Evolutionary conservation across 2,113 vertebrate species (phyloP).

Genomic region (Leuciscus idus): DNA sequence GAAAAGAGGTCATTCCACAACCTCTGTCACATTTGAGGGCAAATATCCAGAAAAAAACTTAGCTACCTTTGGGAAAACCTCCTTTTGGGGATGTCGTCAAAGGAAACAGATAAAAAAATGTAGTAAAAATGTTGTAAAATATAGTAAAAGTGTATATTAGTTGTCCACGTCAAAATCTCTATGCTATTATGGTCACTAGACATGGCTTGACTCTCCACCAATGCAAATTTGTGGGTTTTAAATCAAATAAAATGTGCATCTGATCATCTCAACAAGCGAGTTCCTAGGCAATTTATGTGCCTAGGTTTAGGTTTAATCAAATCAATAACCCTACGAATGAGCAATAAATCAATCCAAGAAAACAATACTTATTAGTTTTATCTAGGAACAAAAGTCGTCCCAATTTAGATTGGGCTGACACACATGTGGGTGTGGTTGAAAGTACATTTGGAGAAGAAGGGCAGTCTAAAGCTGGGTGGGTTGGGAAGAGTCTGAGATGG

Average conservation of each 20-base stretch:
- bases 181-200: not conserved
- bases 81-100: not conserved
- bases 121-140: no score
- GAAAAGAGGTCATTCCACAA: conserved; percentile 68
- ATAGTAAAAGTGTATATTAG: not conserved
- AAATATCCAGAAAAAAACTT: not conserved
- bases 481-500: not conserved
- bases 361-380: not conserved
- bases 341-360: not conserved
- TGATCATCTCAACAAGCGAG: not conserved
- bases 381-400: not conserved
- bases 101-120: not conserved
- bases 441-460: not conserved
- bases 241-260: not conserved
- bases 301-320: not conserved
- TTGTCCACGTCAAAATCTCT: not conserved
- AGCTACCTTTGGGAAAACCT: not conserved
- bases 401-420: not conserved
- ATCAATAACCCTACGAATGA: not conserved
- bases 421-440: not conserved
- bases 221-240: not conserved
- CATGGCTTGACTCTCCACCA: not conserved
- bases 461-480: not conserved
- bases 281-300: not conserved
- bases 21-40: conserved; percentile 48